Conservation (phyloP, 2,888 invertebrate genomes). For the Lymantria dispar region DNA sequence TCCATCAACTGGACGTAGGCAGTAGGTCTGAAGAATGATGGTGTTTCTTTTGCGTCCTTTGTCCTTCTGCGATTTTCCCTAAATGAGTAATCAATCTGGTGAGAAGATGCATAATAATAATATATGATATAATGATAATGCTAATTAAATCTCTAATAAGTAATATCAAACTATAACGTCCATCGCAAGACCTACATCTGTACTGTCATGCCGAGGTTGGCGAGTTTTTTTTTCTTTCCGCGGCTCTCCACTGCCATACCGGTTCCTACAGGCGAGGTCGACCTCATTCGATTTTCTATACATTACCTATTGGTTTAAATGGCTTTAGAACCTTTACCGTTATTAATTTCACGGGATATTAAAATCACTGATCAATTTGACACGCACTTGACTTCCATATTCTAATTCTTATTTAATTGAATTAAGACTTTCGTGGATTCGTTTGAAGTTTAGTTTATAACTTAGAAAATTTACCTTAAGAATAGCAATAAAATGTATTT, state of each 20-base stretch:
- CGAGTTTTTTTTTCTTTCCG: slow-evolving; percentile 15
- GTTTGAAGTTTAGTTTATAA: neutral
- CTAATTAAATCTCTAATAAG: neutral
- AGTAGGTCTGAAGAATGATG: no score
- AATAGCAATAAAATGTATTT: no score
- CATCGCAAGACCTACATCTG: neutral
- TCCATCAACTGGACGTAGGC: no score
- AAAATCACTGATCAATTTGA: neutral
- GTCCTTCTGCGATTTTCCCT: no score
- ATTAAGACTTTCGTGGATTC: neutral
- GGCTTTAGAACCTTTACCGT: neutral
- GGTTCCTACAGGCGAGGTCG: slow-evolving; percentile 15
- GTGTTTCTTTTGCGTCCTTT: no score
- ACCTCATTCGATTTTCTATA: slow-evolving; percentile 4
- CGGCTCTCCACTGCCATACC: slow-evolving; percentile 11
- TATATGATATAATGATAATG: no score
- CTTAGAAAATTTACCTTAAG: neutral
- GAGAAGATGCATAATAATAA: no score
- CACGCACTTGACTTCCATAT: neutral
- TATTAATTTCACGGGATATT: neutral
- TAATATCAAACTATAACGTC: neutral
- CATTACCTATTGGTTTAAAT: neutral
- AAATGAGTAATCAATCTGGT: no score
- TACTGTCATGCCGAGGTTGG: slow-evolving; percentile 18
- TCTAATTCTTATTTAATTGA: neutral